These are phyloP conservation scores for Tetramorium simillimum DNA, from an alignment of 1,140 invertebrate genomes.

Conservation along the genomic window DNA sequence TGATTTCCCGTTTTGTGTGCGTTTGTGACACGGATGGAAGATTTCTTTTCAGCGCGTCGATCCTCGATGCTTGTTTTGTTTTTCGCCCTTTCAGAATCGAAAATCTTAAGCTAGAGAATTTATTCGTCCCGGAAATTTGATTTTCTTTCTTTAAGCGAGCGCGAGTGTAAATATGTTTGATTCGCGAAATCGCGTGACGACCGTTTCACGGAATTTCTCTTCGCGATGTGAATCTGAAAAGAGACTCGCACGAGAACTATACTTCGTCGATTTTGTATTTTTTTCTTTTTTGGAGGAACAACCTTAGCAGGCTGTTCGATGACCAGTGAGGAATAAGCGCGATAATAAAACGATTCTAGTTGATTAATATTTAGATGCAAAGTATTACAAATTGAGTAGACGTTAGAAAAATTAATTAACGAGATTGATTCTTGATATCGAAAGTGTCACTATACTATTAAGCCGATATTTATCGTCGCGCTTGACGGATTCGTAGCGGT, in stretches of 20 bases:
- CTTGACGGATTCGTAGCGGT: neutral
- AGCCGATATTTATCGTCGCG: constrained; percentile 8
- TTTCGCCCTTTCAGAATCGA: neutral
- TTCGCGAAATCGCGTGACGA: neutral
- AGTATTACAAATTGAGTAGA: constrained; percentile 13
- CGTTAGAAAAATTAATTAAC: constrained; percentile 10
- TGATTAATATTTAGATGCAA: neutral
- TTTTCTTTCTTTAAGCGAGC: neutral
- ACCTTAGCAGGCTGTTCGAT: neutral
- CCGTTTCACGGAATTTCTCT: neutral
- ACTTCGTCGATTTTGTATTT: neutral
- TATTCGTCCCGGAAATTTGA: neutral
- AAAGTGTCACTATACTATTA: neutral
- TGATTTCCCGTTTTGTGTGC: constrained; percentile 34
- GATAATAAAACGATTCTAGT: constrained; percentile 22
- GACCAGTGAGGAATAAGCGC: neutral
- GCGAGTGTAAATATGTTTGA: neutral
- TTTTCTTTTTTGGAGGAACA: neutral
- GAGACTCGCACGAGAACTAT: neutral
- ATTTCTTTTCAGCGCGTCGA: neutral
- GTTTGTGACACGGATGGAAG: constrained; percentile 54
- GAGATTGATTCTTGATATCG: neutral
- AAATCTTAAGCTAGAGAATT: neutral
- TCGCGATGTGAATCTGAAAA: neutral
- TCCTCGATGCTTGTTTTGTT: neutral